These are phyloP conservation scores for Panthera leo DNA, from an alignment of 2,113 vertebrate genomes.

Conservation along the genomic window DNA sequence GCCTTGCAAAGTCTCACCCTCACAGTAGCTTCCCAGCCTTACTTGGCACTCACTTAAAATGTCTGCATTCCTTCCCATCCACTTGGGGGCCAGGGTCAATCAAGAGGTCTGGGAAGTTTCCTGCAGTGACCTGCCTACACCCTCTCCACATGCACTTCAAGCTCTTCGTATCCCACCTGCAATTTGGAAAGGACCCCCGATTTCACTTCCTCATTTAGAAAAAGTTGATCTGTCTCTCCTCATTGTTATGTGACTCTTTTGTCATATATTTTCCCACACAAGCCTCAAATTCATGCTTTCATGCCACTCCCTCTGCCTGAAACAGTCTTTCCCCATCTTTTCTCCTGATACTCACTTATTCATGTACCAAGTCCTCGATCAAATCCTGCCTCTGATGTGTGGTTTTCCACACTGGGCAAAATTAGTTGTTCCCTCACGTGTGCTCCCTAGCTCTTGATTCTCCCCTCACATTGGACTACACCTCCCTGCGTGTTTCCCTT, in stretches of 20 bases:
- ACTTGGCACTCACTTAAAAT: background rate
- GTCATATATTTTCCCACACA: background rate
- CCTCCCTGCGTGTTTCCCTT: background rate
- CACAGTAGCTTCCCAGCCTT: background rate
- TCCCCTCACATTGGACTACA: background rate
- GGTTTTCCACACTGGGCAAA: background rate
- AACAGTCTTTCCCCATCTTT: background rate
- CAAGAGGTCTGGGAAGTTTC: background rate
- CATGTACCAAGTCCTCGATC: background rate
- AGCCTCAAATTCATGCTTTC: background rate
- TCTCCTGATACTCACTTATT: background rate
- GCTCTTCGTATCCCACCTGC: background rate
- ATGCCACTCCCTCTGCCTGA: background rate
- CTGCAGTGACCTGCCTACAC: background rate
- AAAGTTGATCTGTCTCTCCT: background rate
- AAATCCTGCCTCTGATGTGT: background rate
- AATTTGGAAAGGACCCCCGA: background rate
- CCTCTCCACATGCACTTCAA: background rate
- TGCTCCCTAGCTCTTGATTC: background rate
- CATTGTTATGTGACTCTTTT: background rate
- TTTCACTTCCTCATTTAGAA: background rate
- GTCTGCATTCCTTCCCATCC: background rate
- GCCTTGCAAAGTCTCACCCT: background rate
- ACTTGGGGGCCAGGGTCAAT: background rate
- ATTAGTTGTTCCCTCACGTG: background rate